A percentile compares a stretch with the other conserved stretches of the same genome.
These are phyloP conservation scores for Cardiocondyla obscurior DNA, from an alignment of 1,140 invertebrate species.

Conservation along the genomic window DNA sequence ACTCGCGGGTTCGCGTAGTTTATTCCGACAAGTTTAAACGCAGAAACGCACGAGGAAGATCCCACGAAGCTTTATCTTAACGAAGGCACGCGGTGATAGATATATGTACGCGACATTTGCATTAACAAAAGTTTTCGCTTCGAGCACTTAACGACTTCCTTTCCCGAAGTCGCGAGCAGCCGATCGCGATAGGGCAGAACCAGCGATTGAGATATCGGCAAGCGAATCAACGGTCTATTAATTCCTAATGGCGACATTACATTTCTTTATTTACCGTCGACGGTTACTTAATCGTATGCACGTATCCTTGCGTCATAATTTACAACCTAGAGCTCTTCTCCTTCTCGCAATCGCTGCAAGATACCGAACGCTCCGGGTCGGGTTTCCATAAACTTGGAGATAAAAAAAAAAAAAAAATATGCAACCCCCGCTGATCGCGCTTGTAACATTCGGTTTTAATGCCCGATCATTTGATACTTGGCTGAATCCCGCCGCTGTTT, in stretches of 20 bases:
- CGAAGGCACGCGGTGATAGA: background rate
- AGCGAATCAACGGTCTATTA: background rate
- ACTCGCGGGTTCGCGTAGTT: background rate
- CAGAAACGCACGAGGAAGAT: background rate
- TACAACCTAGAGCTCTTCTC: background rate
- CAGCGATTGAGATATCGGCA: background rate
- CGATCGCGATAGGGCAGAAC: background rate
- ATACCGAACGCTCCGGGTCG: background rate
- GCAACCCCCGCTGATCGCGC: background rate
- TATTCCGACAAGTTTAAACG: background rate
- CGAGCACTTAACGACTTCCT: constrained; percentile 10
- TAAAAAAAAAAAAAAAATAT: background rate
- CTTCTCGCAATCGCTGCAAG: background rate
- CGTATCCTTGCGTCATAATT: background rate
- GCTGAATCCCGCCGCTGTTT: background rate
- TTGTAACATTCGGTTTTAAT: background rate
- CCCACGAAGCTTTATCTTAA: background rate
- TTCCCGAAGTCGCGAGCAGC: background rate
- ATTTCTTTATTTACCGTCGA: background rate
- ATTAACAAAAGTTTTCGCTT: constrained; percentile 14
- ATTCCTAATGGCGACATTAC: background rate
- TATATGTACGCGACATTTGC: background rate
- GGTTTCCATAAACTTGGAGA: background rate
- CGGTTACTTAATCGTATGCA: background rate
- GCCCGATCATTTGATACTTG: background rate